Base-by-base conservation (phyloP, 2,797 vertebrate species). In the Paguma larvata region DNA sequence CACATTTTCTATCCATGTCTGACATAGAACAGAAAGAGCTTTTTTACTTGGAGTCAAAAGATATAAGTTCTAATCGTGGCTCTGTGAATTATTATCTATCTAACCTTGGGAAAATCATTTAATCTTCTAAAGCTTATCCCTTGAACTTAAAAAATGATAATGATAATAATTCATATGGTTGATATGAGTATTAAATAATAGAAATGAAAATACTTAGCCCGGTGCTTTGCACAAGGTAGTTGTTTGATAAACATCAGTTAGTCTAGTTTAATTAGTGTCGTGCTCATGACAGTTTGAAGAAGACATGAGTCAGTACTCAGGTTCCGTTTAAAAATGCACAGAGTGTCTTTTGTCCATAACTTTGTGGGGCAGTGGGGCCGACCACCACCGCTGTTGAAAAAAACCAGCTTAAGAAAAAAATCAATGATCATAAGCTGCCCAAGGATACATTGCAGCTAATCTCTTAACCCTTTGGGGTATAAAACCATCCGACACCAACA, bases 371-470 rank as follows among this genome's bases (percentile, higher is more conserved):
- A 41, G 62, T 62, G 41, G n/a, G 15, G 25, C 63, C 30, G 12
- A 63, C 75, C 56, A 92, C 85, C 23, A 77, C 51, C 85, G 19
- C 73, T 72, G 65, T 73, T 77, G 27, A 79, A 85, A 79, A 85
- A 96, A 94, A 91, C 19, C 84, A 94, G 59, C 97, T 95, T 96
- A 95, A 53, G 89, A 79, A 94, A 63, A 94, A 96, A 95, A 92
- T 97, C 96, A 92, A 89, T 97, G 90, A 88, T 79, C 59, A 34
- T 88, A 95, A 95, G 72, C 85, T 48, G 23, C 41, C 77, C 90
- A 88, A 70, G 72, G 93, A 92, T 96, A 91, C 87, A 72, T 75
- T 68, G 85, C 78, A 84, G 62, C 93, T 98, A 96, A 97, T 97
- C 96, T 95, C 56, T 53, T 93, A 68, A 92, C 91, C 79, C 78